These are phyloP conservation scores for Caenorhabditis tropicalis DNA, from an alignment of 1,140 invertebrate species.

Conservation along the genomic window DNA sequence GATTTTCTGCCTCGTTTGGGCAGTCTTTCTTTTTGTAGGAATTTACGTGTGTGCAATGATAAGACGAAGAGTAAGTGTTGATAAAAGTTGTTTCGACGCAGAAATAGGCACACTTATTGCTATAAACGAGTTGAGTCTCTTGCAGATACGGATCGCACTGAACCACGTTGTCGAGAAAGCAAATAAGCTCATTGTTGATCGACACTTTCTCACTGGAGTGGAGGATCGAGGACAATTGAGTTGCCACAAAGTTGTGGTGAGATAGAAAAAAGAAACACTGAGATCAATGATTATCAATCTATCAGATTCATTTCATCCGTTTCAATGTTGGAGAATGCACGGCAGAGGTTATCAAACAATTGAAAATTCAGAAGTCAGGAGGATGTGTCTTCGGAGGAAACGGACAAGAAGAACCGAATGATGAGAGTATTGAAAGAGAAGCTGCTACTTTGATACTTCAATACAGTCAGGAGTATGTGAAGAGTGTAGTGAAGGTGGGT, in stretches of 20 bases:
- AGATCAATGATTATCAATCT: not conserved
- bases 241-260: slow-evolving; percentile 56
- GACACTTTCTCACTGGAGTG: slow-evolving; percentile 48
- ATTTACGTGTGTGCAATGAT: slow-evolving; percentile 50
- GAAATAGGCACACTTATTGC: not conserved
- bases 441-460: slow-evolving; percentile 30
- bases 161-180: slow-evolving; percentile 49
- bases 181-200: slow-evolving; percentile 49
- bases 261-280: not conserved
- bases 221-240: slow-evolving; percentile 52
- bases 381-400: slow-evolving; percentile 42
- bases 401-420: not conserved
- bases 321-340: slow-evolving; percentile 48
- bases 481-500: slow-evolving; percentile 50
- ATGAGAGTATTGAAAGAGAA: not conserved
- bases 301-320: slow-evolving; percentile 52
- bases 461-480: slow-evolving; percentile 54
- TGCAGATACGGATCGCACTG: slow-evolving; percentile 53
- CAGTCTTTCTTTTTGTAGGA: slow-evolving; percentile 43
- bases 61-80: slow-evolving; percentile 29
- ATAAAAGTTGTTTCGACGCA: not conserved
- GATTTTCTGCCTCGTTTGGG: slow-evolving; percentile 53
- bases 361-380: slow-evolving; percentile 38
- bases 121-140: not conserved
- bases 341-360: slow-evolving; percentile 35